Percentiles rank a stretch among this genome's conserved stretches.
These are phyloP conservation scores for Lutra lutra DNA, from an alignment of 2,797 vertebrate species.

Conservation along the genomic window DNA sequence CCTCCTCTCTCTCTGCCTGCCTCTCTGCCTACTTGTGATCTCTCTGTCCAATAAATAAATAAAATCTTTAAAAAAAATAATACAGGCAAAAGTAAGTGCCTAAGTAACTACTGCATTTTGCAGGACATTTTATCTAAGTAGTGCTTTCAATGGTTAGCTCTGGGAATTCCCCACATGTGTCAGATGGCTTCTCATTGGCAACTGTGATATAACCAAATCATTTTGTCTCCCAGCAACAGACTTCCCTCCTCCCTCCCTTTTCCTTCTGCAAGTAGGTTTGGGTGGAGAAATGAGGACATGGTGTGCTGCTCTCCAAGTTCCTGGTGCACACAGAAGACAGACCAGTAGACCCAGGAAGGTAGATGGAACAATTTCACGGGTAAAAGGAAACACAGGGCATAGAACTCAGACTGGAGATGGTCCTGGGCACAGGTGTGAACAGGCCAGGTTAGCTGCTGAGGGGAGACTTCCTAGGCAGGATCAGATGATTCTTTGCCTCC, in stretches of 20 bases:
- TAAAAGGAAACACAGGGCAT: no score
- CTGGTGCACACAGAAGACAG: fast-evolving
- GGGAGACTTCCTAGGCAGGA: not conserved
- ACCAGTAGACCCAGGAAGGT: not conserved
- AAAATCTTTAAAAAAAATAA: not conserved
- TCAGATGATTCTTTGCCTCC: not conserved
- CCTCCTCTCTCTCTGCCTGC: no score
- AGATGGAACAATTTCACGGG: not conserved
- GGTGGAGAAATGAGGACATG: not conserved
- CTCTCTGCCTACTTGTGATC: no score
- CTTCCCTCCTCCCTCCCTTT: not conserved
- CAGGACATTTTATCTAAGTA: not conserved
- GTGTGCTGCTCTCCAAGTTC: not conserved
- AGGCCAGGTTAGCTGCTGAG: not conserved
- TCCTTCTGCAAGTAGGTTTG: not conserved
- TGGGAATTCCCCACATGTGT: conserved; percentile 38
- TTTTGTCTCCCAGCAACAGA: not conserved
- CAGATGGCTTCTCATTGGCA: conserved; percentile 50
- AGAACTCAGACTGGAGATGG: not conserved
- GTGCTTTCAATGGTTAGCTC: not conserved
- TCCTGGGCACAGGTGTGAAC: not conserved
- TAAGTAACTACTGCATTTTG: not conserved
- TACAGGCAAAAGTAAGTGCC: not conserved
- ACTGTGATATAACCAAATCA: not conserved
- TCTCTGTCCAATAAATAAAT: no score